Evolutionary conservation across 2,797 vertebrate genomes (phyloP), one percentile per base, ranked within the genome.

Genomic region (Sitta carolinensis): DNA sequence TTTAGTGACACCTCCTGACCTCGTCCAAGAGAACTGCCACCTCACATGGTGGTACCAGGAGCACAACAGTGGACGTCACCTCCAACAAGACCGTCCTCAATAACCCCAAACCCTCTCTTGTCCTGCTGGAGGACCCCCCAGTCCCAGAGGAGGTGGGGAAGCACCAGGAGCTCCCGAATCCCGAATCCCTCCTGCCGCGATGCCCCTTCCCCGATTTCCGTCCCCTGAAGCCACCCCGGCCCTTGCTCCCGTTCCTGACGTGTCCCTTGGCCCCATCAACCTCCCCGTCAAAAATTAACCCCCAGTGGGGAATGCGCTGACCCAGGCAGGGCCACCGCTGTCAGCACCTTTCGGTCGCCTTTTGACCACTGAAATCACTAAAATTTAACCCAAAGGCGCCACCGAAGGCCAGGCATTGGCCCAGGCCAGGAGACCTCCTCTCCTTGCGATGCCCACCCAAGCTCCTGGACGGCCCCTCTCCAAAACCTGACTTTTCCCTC

Each of bases 231-330:
- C 43, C 87, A 29, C 89, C 22, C 34, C 1, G 68, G 72, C 91
- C 93, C 87, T 93, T 89, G 84, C n/a, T 63, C 77, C 72, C 12
- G 0, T 29, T 23, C 3, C 50, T 6, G 2, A 26, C 0, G 34
- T 57, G 87, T 38, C 77, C 93, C 93, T 91, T 93, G 87, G n/a
- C 92, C 84, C 67, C 78, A 14, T n/a, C 86, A 25, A 3, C 4
- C 11, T 42, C 63, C 40, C 64, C 64, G 27, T 89, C 82, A 95
- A 94, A 90, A 73, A 95, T 95, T 95, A 95, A 95, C 66, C 83
- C 36, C n/a, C 3, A 5, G 25, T 0, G 42, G 70, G 40, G 75
- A 64, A 89, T 3, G 48, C 8, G 22, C 51, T 89, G 92, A 92
- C 66, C 73, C 51, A 4, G 48, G 68, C 54, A 57, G 45, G 67